Conservation (phyloP, 2,113 vertebrate species). For the Lucifuga dentata region DNA sequence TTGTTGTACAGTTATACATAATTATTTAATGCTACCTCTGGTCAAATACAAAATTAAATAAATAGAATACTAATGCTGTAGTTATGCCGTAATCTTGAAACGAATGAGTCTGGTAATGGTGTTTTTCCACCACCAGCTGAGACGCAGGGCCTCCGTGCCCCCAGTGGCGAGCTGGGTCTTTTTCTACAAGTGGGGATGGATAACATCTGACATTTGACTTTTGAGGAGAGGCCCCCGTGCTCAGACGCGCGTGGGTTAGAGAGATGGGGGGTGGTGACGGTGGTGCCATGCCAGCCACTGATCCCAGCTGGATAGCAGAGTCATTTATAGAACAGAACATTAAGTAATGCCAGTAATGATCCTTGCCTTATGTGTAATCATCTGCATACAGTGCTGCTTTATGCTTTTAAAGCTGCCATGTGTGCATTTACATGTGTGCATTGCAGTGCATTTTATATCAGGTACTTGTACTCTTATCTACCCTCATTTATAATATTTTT, state of each 20-base stretch:
- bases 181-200: slow-evolving; percentile 66
- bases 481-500: too few relatives aligned
- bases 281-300: slow-evolving; percentile 61
- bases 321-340: slow-evolving; percentile 82
- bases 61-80: slow-evolving; percentile 34
- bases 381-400: slow-evolving; percentile 42
- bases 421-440: background rate
- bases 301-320: slow-evolving; percentile 73
- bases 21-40: background rate
- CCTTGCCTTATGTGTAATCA: slow-evolving; percentile 53
- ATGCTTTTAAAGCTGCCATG: background rate
- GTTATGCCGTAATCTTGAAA: slow-evolving; percentile 31
- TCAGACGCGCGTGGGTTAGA: slow-evolving; percentile 63
- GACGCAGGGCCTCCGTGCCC: slow-evolving; percentile 48
- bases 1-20: too few relatives aligned
- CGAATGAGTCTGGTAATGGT: slow-evolving; percentile 50
- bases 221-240: slow-evolving; percentile 66
- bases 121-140: slow-evolving; percentile 54
- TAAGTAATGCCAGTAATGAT: slow-evolving; percentile 71
- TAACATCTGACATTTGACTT: slow-evolving; percentile 83
- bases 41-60: slow-evolving; percentile 24
- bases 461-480: too few relatives aligned
- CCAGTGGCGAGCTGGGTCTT: slow-evolving; percentile 46
- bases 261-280: slow-evolving; percentile 57
- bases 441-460: background rate